Base-by-base conservation (phyloP, 2,888 invertebrate genomes). In the Cephus runcator region DNA sequence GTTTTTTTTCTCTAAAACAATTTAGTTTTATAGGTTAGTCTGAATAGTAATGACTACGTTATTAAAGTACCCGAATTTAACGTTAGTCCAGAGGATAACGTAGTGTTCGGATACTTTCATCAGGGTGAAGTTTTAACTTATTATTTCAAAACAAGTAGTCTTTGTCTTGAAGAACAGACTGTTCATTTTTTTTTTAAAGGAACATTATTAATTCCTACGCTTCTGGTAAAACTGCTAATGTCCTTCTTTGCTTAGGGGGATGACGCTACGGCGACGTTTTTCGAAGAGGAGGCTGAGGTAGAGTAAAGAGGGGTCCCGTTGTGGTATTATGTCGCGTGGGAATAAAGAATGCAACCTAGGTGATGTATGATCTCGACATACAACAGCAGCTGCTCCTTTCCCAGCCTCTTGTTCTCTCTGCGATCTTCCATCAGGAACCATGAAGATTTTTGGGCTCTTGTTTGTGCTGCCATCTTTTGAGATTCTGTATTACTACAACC, bases 401-500 rank as follows among this genome's bases (percentile, higher is more conserved):
- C 75, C 69, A 74, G 74, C 74, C 36, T 74, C 74, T 74, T 71
- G 71, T 71, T 71, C 74, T 74, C 74, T 23, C 34, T 30, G 74
- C 34, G 74, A 74, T 34, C 74, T 35, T 34, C 74, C 74, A 74
- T 69, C 69, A 34, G 34, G 35, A 77, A 33, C 56, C 68, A 34
- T 36, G 56, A 76, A 80, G 77, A 40, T 69, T 76, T 31, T 68
- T 23, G 15, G 40, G 30, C 80, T 83, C 87, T 77, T 87, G 84
- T 85, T 77, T 82, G 82, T 88, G 88, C 88, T 88, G 88, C 88
- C 80, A 84, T 81, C 87, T 84, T 76, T 77, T 75, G 56, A 56
- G 56, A 56, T 23, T 56, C 56, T 23, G 56, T 56, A 56, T 56
- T 56, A 56, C 56, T 56, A 56, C 23, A 56, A 56, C 9, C 56